Conservation (phyloP, 2,797 vertebrate species). For the Sebastes wilsoni region DNA sequence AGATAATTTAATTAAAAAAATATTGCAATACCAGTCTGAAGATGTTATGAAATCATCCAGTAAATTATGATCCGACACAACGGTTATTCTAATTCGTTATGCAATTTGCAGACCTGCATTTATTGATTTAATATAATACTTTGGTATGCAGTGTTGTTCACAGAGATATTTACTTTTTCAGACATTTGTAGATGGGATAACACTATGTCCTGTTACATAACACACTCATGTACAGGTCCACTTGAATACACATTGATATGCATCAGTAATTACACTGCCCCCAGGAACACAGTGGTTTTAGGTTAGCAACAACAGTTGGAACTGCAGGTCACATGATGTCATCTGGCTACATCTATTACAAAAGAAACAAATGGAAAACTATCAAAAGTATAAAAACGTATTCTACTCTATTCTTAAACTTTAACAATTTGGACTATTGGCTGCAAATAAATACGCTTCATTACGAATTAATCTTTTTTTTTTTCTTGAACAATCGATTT, state of each 20-base stretch:
- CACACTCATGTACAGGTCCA: not conserved
- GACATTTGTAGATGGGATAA: slow-evolving; percentile 6
- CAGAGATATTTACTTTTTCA: not conserved
- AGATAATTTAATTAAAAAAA: slow-evolving; percentile 21
- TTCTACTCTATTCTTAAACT: too few relatives aligned
- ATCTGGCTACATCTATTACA: not conserved
- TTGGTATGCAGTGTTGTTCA: not conserved
- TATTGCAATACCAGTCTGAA: slow-evolving; percentile 10
- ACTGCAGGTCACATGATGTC: not conserved
- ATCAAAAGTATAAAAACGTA: not conserved
- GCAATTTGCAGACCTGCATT: slow-evolving; percentile 23
- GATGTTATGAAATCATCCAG: slow-evolving; percentile 1
- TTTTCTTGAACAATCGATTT: not conserved
- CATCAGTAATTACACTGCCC: not conserved
- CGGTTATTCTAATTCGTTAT: not conserved
- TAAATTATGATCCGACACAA: not conserved
- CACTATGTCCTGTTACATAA: not conserved
- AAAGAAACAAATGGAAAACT: not conserved
- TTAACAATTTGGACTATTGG: too few relatives aligned
- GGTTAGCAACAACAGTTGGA: not conserved
- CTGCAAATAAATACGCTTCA: too few relatives aligned
- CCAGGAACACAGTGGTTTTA: not conserved
- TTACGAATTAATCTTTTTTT: too few relatives aligned
- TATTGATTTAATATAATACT: slow-evolving; percentile 20
- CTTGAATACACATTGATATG: not conserved